Evolutionary conservation across 2,888 invertebrate species (phyloP).

Genomic region (Eulithis testata): DNA sequence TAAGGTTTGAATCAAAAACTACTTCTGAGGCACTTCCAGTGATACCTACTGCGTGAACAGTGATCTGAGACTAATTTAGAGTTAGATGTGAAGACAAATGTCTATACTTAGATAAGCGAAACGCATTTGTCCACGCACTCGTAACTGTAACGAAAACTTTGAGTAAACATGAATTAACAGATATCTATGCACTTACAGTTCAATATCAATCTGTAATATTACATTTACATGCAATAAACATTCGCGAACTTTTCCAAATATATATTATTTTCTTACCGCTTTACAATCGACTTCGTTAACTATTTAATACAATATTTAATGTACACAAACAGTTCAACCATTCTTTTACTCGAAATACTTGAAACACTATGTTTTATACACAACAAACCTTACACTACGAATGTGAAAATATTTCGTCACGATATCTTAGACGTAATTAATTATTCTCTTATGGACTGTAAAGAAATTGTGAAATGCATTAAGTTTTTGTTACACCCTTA

Average conservation of each 20-base stretch:
- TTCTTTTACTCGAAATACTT: constrained; percentile 75
- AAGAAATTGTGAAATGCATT: constrained; percentile 84
- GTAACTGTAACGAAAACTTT: constrained; percentile 62
- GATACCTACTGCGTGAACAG: constrained; percentile 56
- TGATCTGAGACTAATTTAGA: constrained; percentile 48
- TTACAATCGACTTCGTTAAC: constrained; percentile 75
- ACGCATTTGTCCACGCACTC: constrained; percentile 72
- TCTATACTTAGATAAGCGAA: constrained; percentile 60
- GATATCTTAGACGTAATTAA: constrained; percentile 75
- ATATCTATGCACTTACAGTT: constrained; percentile 70
- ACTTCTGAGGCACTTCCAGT: constrained; percentile 59
- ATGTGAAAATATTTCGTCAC: constrained; percentile 83
- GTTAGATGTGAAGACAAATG: constrained; percentile 43
- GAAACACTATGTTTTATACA: constrained; percentile 78
- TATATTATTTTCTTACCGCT: constrained; percentile 79
- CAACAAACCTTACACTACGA: constrained; percentile 81
- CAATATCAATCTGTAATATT: constrained; percentile 75
- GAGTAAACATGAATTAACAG: constrained; percentile 68
- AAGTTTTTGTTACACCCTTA: constrained; percentile 81
- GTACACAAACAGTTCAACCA: constrained; percentile 75
- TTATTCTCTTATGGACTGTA: constrained; percentile 80
- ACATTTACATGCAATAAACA: constrained; percentile 79
- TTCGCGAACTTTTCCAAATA: constrained; percentile 81
- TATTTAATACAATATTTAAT: constrained; percentile 80
- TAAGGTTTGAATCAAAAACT: constrained; percentile 42